Percentiles rank a stretch among this genome's conserved stretches.
phyloP scores from a whole-genome alignment of 1,140 invertebrate species.

The Apis mellifera region DNA sequence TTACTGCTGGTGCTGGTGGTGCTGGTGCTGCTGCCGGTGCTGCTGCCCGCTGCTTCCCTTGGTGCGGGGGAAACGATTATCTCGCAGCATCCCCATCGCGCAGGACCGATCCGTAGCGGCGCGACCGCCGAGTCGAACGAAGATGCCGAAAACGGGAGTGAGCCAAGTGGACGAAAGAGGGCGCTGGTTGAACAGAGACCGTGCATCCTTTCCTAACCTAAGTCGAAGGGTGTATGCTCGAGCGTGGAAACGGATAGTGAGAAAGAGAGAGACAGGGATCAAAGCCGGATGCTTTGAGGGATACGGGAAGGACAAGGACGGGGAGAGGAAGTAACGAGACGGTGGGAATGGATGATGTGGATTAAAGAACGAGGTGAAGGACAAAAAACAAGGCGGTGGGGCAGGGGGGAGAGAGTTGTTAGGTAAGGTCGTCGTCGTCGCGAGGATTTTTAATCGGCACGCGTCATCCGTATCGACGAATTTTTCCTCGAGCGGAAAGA shows the following conservation, averaged over 20 bases:
- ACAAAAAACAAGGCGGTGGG: neutral
- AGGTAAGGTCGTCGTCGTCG: constrained; percentile 22
- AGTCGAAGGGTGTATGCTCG: too few species aligned
- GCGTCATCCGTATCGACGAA: too few species aligned
- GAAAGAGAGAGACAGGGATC: neutral
- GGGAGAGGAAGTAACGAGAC: neutral
- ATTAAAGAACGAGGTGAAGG: constrained; percentile 34
- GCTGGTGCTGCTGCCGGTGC: too few species aligned
- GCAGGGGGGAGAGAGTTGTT: neutral
- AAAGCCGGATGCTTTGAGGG: too few species aligned
- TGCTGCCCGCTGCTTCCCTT: constrained; percentile 57
- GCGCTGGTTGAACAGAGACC: constrained; percentile 24
- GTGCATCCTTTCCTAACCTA: too few species aligned
- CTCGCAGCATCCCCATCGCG: constrained; percentile 76
- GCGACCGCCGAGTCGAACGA: neutral
- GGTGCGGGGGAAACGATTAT: constrained; percentile 58
- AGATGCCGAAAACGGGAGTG: neutral
- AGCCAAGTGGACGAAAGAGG: constrained; percentile 28
- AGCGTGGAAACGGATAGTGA: neutral
- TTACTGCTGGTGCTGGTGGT: constrained; percentile 64
- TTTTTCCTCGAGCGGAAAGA: too few species aligned
- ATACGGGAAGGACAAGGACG: neutral
- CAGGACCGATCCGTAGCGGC: constrained; percentile 67
- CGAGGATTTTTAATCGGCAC: neutral
- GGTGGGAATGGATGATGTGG: constrained; percentile 19